These are phyloP conservation scores for Neomonachus schauinslandi DNA, from an alignment of 2,113 vertebrate genomes.

Conservation along the genomic window DNA sequence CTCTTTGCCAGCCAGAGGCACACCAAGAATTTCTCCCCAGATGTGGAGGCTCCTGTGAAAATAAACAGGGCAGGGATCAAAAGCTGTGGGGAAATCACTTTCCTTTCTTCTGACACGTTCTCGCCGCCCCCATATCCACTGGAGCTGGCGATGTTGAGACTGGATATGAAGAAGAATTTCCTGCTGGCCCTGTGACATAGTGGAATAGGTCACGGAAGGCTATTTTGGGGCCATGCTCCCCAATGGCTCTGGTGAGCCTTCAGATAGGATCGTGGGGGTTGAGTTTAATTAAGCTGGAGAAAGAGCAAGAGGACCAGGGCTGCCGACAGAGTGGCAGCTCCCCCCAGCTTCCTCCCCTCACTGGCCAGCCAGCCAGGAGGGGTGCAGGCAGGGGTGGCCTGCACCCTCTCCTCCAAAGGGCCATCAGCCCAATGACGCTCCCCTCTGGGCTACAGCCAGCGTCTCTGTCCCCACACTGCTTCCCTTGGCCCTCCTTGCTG, in stretches of 20 bases:
- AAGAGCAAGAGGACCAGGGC: neutral
- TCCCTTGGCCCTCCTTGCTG: neutral
- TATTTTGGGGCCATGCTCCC: neutral
- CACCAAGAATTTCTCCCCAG: constrained; percentile 67
- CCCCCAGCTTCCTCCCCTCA: fast-evolving
- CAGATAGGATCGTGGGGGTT: fast-evolving
- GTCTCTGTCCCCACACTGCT: neutral
- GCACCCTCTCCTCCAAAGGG: neutral
- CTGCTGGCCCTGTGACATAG: neutral
- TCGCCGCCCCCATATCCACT: neutral
- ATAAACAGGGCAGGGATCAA: constrained; percentile 26
- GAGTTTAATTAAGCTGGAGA: neutral
- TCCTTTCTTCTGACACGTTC: neutral
- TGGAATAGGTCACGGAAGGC: neutral
- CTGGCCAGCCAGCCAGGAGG: neutral
- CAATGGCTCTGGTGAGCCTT: neutral
- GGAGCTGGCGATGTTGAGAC: neutral
- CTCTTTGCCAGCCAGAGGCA: constrained; percentile 1
- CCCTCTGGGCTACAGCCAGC: neutral
- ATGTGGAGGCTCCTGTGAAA: constrained; percentile 54
- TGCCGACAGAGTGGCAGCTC: neutral
- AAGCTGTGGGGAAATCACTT: constrained; percentile 2
- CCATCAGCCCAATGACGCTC: neutral
- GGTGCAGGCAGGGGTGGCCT: neutral
- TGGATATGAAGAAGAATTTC: neutral